Percentiles rank a stretch among this genome's conserved stretches.
These are phyloP conservation scores for Shinisaurus crocodilurus DNA, from an alignment of 2,113 vertebrate species.

Conservation along the genomic window DNA sequence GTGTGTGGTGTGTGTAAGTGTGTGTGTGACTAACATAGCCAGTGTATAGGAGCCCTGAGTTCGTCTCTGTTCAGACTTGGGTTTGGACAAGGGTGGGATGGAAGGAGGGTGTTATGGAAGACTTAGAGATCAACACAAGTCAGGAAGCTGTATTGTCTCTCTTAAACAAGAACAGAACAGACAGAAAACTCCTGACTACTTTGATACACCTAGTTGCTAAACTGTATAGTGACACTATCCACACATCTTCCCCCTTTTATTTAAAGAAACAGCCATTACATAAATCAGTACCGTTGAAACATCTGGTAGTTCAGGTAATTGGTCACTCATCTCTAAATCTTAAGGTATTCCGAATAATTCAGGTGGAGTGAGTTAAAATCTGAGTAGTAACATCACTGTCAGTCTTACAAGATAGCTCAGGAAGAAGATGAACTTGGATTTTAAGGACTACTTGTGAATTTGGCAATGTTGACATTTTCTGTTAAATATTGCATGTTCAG, in stretches of 20 bases:
- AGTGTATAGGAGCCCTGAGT: neutral
- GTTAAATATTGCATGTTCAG: neutral
- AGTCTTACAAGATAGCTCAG: neutral
- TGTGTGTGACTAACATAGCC: no score
- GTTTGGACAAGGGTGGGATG: neutral
- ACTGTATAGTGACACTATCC: neutral
- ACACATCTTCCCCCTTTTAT: neutral
- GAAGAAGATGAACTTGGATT: neutral
- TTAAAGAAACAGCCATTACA: neutral
- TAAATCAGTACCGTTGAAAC: neutral
- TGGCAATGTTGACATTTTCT: neutral
- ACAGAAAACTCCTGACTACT: neutral
- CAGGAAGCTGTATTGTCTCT: neutral
- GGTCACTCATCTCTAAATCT: neutral
- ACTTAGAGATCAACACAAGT: neutral
- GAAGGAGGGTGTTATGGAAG: neutral
- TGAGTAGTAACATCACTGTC: neutral
- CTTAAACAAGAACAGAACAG: neutral
- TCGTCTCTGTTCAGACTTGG: neutral
- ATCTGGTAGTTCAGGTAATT: neutral
- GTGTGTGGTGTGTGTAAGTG: no score
- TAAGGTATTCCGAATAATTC: neutral
- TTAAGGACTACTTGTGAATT: neutral
- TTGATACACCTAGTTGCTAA: neutral
- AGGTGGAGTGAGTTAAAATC: neutral